phyloP scores from a whole-genome alignment of 2,888 invertebrate species.

The Falcaria lacertinaria region DNA sequence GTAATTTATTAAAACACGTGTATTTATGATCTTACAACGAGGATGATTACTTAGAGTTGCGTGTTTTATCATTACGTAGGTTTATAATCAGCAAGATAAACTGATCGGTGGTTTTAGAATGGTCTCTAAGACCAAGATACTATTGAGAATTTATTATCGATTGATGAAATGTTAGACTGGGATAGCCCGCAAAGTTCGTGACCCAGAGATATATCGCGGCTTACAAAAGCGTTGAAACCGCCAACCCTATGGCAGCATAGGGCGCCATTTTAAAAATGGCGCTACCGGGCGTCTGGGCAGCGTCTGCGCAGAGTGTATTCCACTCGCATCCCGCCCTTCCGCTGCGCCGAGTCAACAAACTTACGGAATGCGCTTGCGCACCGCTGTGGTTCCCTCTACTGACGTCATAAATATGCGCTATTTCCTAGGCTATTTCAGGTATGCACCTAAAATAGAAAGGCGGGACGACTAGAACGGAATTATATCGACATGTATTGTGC shows the following conservation, averaged over 20 bases:
- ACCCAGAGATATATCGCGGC: background rate
- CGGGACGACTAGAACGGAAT: background rate
- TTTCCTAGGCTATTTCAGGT: background rate
- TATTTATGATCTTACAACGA: background rate
- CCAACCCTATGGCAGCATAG: slow-evolving; percentile 54
- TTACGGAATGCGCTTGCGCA: slow-evolving; percentile 25
- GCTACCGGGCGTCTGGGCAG: slow-evolving; percentile 55
- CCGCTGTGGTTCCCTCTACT: slow-evolving; percentile 9
- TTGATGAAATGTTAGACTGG: too few relatives aligned
- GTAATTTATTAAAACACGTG: too few relatives aligned
- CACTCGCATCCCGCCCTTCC: slow-evolving; percentile 55
- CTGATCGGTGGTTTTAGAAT: background rate
- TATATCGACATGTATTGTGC: too few relatives aligned
- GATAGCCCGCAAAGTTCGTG: background rate
- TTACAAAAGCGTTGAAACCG: slow-evolving; percentile 3
- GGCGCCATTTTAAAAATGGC: slow-evolving; percentile 53
- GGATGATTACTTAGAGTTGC: background rate
- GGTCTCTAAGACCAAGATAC: too few relatives aligned
- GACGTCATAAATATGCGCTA: background rate
- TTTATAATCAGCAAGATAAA: background rate
- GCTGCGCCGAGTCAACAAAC: slow-evolving; percentile 41
- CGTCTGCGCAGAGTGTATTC: slow-evolving; percentile 64
- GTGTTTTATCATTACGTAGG: too few relatives aligned
- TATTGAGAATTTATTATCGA: too few relatives aligned
- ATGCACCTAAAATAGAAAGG: background rate